Evolutionary conservation across 2,113 vertebrate genomes (phyloP), one percentile per base, ranked within the genome.

Genomic region (Brachirus orientalis): DNA sequence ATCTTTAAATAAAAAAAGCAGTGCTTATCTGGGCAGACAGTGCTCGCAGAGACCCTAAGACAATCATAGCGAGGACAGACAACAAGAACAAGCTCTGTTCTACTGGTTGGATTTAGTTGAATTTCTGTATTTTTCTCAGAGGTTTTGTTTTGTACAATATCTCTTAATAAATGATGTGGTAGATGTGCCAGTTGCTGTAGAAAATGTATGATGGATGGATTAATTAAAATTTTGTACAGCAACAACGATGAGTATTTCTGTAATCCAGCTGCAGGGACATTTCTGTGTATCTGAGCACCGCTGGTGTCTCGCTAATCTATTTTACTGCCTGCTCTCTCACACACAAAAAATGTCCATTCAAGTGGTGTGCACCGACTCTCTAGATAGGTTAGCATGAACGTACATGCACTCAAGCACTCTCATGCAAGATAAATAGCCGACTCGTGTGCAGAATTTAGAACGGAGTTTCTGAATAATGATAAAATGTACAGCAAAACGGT

Each of bases 1-100:
- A 70, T 73, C 58, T 72, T 74, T 54, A 28, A 4, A n/a, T 53
- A 10, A 77, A 89, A 89, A 91, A 88, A 90, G 75, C 75, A 6
- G 0, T 22, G 83, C 67, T 86, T 80, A 88, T 86, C 76, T 40
- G 35, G 36, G 63, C 7, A 5, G 71, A 82, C 65, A 87, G 64
- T 58, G 61, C 57, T 70, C 47, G 70, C 73, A 79, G 69, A 73
- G 76, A 71, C 77, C 59, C 68, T 13, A 65, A 70, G 56, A 73
- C 81, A 79, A 82, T 80, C 72, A 77, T 4, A 0, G 53, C 54
- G 47, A 40, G 46, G 37, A 77, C 35, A 47, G 54, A 80, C 79
- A 88, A 72, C 56, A 44, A 54, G 56, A 88, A 72, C 56, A 44
- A 54, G 56, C 55, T 20, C 41, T 38, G 62, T 51, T 47, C 41